Evolutionary conservation across 2,888 invertebrate genomes (phyloP).

Genomic region (Teinopalpus imperialis): DNA sequence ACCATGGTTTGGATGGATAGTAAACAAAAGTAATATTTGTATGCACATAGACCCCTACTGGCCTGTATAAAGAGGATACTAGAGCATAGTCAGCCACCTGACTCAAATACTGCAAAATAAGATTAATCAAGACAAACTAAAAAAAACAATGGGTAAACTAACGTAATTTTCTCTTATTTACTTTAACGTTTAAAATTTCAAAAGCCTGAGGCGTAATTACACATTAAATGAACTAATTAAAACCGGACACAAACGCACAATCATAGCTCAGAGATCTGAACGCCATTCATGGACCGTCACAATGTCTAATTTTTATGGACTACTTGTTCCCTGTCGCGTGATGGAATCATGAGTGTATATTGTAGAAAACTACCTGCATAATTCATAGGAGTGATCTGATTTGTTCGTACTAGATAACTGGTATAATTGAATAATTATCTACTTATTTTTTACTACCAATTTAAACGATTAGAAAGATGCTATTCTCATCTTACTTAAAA

Average conservation of each 20-base stretch:
- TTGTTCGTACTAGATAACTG: conserved; percentile 14
- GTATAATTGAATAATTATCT: conserved; percentile 16
- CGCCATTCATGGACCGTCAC: conserved; percentile 28
- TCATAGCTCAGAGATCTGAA: neutral
- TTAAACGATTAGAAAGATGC: too few species aligned
- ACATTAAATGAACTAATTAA: conserved; percentile 8
- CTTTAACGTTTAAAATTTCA: too few species aligned
- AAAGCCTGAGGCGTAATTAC: neutral
- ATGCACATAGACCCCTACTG: too few species aligned
- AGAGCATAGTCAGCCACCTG: too few species aligned
- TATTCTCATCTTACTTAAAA: too few species aligned
- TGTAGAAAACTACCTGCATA: conserved; percentile 27
- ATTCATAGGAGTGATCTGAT: conserved; percentile 26
- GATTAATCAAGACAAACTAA: too few species aligned
- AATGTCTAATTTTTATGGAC: conserved; percentile 40
- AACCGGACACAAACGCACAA: conserved; percentile 27
- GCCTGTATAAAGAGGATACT: too few species aligned
- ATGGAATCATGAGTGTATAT: conserved; percentile 7
- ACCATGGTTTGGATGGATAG: too few species aligned
- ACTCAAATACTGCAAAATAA: too few species aligned
- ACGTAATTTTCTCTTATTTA: too few species aligned
- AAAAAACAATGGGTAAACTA: too few species aligned
- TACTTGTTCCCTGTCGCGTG: conserved; percentile 36
- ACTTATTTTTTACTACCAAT: neutral
- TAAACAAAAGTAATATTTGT: too few species aligned